A percentile compares a stretch with the other conserved stretches of the same genome.
phyloP scores from a whole-genome alignment of 2,888 invertebrate genomes.

The Chymomyza amoena region DNA sequence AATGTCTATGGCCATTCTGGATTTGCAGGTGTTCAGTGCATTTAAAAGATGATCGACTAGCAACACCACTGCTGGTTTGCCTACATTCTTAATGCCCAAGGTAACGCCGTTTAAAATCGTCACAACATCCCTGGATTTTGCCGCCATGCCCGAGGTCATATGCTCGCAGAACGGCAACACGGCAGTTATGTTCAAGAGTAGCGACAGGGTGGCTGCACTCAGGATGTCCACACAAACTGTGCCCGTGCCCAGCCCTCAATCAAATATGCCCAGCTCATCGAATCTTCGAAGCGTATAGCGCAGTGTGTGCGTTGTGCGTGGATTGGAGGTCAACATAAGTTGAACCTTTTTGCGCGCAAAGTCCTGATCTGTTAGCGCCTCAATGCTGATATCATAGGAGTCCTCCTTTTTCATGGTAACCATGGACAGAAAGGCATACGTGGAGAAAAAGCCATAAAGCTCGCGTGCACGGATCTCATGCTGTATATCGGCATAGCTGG shows the following conservation, averaged over 20 bases:
- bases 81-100: too few relatives aligned
- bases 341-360: conserved; percentile 75
- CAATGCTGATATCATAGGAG: conserved; percentile 74
- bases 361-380: conserved; percentile 71
- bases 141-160: too few relatives aligned
- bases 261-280: conserved; percentile 75
- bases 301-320: conserved; percentile 73
- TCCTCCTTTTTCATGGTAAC: conserved; percentile 77
- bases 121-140: too few relatives aligned
- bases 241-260: conserved; percentile 51
- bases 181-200: too few relatives aligned
- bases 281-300: conserved; percentile 72
- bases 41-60: too few relatives aligned
- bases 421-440: conserved; percentile 77
- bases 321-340: conserved; percentile 76
- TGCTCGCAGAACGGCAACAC: too few relatives aligned
- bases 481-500: conserved; percentile 67
- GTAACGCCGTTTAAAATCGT: too few relatives aligned
- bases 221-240: too few relatives aligned
- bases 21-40: too few relatives aligned
- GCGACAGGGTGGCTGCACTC: too few relatives aligned
- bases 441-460: conserved; percentile 76
- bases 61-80: too few relatives aligned
- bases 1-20: too few relatives aligned
- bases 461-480: conserved; percentile 70